Evolutionary conservation across 2,113 vertebrate genomes (phyloP).

Genomic region (Casuarius casuarius): DNA sequence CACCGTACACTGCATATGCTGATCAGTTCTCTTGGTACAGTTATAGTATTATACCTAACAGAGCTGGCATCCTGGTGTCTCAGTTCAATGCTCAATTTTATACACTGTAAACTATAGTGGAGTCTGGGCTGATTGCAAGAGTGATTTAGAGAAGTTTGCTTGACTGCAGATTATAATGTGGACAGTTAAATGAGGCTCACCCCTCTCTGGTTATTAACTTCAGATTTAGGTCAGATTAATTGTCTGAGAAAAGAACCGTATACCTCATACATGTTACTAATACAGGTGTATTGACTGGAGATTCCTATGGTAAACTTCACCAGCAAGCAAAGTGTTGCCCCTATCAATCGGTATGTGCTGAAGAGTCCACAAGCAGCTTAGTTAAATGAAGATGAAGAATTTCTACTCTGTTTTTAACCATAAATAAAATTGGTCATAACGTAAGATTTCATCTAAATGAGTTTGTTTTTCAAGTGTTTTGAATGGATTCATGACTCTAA

Average conservation of each 20-base stretch:
- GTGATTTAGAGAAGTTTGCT: neutral
- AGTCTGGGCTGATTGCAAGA: neutral
- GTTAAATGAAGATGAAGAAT: neutral
- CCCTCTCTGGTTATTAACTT: neutral
- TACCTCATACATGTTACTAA: neutral
- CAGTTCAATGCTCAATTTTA: neutral
- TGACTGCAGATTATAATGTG: neutral
- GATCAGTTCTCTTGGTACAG: neutral
- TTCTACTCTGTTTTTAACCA: neutral
- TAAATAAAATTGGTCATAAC: neutral
- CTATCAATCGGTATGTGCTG: neutral
- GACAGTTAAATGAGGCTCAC: neutral
- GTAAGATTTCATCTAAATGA: constrained; percentile 36
- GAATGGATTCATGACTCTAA: constrained; percentile 50
- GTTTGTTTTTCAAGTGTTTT: constrained; percentile 61
- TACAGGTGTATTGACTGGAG: neutral
- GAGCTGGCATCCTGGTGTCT: neutral
- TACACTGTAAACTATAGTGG: neutral
- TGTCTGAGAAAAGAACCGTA: neutral
- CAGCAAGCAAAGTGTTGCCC: neutral
- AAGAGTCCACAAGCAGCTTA: neutral
- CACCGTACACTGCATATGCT: neutral
- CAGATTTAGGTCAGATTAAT: neutral
- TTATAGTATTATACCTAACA: neutral
- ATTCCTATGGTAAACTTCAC: neutral